phyloP scores from a whole-genome alignment of 64 coral and sea anemone genomes.

The Pocillopora verrucosa region DNA sequence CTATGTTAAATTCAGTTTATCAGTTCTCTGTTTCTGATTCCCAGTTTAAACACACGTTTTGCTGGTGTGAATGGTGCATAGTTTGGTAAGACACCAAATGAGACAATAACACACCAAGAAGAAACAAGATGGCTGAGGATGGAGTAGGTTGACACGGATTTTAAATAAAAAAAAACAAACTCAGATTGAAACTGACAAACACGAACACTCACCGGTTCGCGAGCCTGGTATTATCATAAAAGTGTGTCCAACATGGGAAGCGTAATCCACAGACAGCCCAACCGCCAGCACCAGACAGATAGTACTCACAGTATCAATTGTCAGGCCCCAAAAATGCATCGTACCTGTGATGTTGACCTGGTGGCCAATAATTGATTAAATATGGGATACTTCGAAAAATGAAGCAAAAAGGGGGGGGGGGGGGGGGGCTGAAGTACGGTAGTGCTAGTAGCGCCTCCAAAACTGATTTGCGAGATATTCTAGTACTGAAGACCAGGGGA shows the following conservation, averaged over 20 bases:
- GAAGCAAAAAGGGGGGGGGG: no score
- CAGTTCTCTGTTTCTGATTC: no score
- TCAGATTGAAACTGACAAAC: background rate
- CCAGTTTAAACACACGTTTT: no score
- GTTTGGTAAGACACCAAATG: no score
- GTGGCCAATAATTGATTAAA: background rate
- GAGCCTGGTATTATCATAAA: constrained; percentile 89
- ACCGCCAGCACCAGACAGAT: constrained; percentile 86
- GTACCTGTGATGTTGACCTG: constrained; percentile 81
- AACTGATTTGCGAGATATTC: no score
- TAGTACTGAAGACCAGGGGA: no score
- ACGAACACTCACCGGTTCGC: constrained; percentile 52
- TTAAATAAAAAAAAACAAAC: background rate
- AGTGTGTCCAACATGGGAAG: constrained; percentile 90
- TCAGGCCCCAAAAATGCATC: constrained; percentile 92
- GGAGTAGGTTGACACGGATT: background rate
- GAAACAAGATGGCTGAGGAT: background rate
- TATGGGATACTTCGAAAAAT: background rate
- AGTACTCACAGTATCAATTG: constrained; percentile 82
- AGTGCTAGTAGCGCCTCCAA: no score
- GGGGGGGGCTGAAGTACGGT: no score
- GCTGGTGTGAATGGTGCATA: no score
- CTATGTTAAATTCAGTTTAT: no score
- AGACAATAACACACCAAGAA: no score
- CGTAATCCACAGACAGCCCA: constrained; percentile 93